Evolutionary conservation across 53 echinoderm and acorn worm genomes (phyloP), one percentile per base, ranked within the genome.

Genomic region (Glandiceps talaboti): DNA sequence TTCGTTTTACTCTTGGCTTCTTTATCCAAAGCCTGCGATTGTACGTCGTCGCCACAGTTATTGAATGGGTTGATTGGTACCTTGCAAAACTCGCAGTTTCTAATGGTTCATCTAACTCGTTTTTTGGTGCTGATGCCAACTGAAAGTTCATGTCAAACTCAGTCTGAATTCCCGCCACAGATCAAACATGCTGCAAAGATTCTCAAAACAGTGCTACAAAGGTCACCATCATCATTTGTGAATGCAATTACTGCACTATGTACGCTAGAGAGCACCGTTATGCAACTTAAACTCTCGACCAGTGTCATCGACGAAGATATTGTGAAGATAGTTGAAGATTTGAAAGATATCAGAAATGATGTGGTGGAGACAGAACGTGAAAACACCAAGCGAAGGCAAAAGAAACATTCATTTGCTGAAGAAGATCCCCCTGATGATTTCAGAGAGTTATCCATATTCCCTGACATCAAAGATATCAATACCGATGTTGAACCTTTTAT

Each of bases 391-490:
- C 6, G 20, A 45, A 45, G 20, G 20, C 6, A 45, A 45, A 45
- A 45, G 6, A 45, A 45, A 20, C 20, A 45, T 45, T 45, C 6
- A 6, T 20, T 45, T 45, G 64, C 6, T 45, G 74, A 75, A 26
- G 74, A 33, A 28, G 31, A 33, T 75, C 86, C 88, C 14, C 88
- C 86, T 27, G 80, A 89, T 27, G 76, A 91, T 33, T 91, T 89
- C 81, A 86, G 91, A 79, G 84, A 83, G 33, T 64, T 91, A 1
- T 64, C 84, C 31, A 84, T 91, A 1, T 77, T 91, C 73, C 91
- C 91, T 1, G 73, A 72, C 1, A 28, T 79, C 1, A 30, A 72
- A 6, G 91, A 91, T 27, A 31, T 91, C 14, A 28, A 73, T 28
- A 29, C 27, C 27, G 84, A 80, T 28, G 45, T 72, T 14, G 79